A percentile compares a stretch with the other conserved stretches of the same genome.
Evolutionary conservation across 2,113 vertebrate species (phyloP).

Genomic region (Anthoscopus minutus): DNA sequence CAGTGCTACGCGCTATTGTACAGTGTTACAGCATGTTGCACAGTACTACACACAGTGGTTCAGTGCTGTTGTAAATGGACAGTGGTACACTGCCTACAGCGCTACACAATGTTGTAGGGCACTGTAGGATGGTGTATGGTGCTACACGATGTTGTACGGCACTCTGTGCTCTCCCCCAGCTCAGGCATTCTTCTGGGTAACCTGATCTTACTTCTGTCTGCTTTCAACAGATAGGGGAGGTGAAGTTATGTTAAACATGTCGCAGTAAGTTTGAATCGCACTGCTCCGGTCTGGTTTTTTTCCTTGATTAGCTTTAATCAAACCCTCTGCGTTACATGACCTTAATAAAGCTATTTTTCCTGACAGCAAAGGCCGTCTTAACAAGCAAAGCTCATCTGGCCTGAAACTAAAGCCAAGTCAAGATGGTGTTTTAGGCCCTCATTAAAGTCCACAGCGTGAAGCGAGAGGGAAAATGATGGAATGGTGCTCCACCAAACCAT

Average conservation of each 20-base stretch:
- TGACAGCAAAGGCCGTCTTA: conserved; percentile 69
- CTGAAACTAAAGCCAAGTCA: conserved; percentile 72
- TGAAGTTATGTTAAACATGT: conserved; percentile 58
- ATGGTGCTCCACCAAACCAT: conserved; percentile 63
- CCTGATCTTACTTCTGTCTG: conserved; percentile 64
- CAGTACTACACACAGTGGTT: no score
- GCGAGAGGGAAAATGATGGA: conserved; percentile 65
- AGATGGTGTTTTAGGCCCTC: conserved; percentile 72
- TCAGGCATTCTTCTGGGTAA: conserved; percentile 61
- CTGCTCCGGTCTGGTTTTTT: conserved; percentile 49
- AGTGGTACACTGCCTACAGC: neutral
- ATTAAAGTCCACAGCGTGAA: conserved; percentile 74
- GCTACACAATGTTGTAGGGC: neutral
- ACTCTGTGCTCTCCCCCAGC: neutral
- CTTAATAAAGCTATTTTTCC: conserved; percentile 76
- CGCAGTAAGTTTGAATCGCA: conserved; percentile 31
- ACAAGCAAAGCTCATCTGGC: conserved; percentile 72
- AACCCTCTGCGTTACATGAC: conserved; percentile 55
- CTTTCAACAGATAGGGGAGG: conserved; percentile 51
- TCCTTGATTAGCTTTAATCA: conserved; percentile 76
- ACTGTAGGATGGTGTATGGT: neutral
- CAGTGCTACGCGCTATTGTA: neutral
- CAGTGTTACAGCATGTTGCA: no score
- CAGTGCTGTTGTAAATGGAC: no score
- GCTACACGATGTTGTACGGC: neutral